These are phyloP conservation scores for Trissoscelio sp. DNA, from an alignment of 2,888 invertebrate species.

Conservation along the genomic window DNA sequence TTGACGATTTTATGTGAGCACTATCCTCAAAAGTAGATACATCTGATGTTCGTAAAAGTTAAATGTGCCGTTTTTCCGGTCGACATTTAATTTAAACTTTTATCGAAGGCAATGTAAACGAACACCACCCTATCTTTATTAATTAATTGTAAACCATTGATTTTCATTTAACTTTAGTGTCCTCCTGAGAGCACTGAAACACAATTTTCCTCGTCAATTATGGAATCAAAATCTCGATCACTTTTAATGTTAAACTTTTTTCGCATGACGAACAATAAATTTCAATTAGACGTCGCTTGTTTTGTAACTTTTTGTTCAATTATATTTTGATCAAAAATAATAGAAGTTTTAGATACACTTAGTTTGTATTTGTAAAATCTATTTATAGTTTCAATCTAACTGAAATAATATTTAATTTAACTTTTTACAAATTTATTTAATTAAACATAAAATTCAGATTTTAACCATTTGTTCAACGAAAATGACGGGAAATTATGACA, in stretches of 20 bases:
- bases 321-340: too few species aligned
- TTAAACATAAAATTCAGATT: too few species aligned
- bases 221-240: constrained; percentile 15
- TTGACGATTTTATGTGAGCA: constrained; percentile 1
- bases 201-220: constrained; percentile 17
- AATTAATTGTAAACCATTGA: constrained; percentile 40
- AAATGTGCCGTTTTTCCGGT: constrained; percentile 12
- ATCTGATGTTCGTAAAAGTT: constrained; percentile 8
- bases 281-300: neutral
- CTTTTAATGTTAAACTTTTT: constrained; percentile 6
- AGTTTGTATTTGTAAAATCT: too few species aligned
- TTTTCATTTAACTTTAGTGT: constrained; percentile 31
- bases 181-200: constrained; percentile 10
- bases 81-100: constrained; percentile 32
- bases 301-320: neutral
- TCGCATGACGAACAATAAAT: neutral
- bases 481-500: too few species aligned
- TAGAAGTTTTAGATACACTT: too few species aligned
- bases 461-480: too few species aligned
- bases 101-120: constrained; percentile 6
- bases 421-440: too few species aligned
- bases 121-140: constrained; percentile 22
- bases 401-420: too few species aligned
- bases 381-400: too few species aligned
- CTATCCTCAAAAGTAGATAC: neutral